A percentile compares a stretch with the other conserved stretches of the same genome.
phyloP scores from a whole-genome alignment of 2,797 vertebrate genomes.

The Gymnodraco acuticeps region DNA sequence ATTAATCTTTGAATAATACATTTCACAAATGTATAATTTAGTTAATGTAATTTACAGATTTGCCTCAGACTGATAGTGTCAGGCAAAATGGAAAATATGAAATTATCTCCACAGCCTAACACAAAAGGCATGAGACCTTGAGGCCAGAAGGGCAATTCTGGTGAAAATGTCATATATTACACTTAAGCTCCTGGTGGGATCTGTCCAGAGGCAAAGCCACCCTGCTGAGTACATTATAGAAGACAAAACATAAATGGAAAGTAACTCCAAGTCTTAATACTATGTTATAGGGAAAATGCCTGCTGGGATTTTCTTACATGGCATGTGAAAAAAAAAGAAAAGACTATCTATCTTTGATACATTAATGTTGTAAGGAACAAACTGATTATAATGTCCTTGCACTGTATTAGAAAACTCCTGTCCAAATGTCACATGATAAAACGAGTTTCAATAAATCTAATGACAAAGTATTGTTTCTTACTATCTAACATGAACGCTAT shows the following conservation, averaged over 20 bases:
- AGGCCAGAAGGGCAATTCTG: conserved; percentile 54
- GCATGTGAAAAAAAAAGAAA: background rate
- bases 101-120: conserved; percentile 31
- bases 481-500: background rate
- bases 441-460: conserved; percentile 3
- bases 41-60: conserved; percentile 67
- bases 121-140: conserved; percentile 50
- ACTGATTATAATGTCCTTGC: background rate
- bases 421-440: background rate
- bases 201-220: conserved; percentile 41
- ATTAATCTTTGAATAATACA: conserved; percentile 80
- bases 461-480: background rate
- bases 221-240: conserved; percentile 43
- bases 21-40: conserved; percentile 79
- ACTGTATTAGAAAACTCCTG: background rate
- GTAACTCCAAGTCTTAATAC: conserved; percentile 34
- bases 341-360: background rate
- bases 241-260: conserved; percentile 35
- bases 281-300: conserved; percentile 31
- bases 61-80: conserved; percentile 51
- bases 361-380: background rate
- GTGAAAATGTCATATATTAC: conserved; percentile 62
- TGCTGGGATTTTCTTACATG: background rate
- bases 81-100: conserved; percentile 58
- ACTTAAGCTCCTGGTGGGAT: conserved; percentile 61